phyloP scores from a whole-genome alignment of 2,113 vertebrate genomes.

The Perca flavescens region DNA sequence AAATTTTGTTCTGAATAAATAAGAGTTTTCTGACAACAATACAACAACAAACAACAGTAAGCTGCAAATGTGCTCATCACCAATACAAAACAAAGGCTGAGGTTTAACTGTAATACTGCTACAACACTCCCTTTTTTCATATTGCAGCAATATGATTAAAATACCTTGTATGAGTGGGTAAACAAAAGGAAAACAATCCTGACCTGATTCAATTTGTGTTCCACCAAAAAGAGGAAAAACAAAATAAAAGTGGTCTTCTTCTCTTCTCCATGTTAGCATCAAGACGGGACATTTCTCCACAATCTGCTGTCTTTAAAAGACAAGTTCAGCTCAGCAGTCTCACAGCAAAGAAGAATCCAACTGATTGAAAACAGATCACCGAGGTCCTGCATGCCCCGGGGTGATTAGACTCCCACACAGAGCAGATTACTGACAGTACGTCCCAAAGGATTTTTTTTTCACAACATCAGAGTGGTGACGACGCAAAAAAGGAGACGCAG shows the following conservation, averaged over 20 bases:
- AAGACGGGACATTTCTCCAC: slow-evolving; percentile 22
- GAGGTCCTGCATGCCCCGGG: slow-evolving; percentile 6
- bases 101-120: slow-evolving; percentile 66
- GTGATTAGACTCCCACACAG: slow-evolving; percentile 44
- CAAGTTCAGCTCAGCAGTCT: slow-evolving; percentile 49
- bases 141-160: slow-evolving; percentile 47
- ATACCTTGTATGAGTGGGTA: slow-evolving; percentile 42
- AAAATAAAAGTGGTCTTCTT: slow-evolving; percentile 45
- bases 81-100: slow-evolving; percentile 53
- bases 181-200: slow-evolving; percentile 43
- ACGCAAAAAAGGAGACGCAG: not conserved
- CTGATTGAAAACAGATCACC: slow-evolving; percentile 26
- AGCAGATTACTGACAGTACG: slow-evolving; percentile 14
- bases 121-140: slow-evolving; percentile 47
- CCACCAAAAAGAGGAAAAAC: slow-evolving; percentile 44
- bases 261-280: slow-evolving; percentile 17
- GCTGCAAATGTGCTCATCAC: slow-evolving; percentile 64
- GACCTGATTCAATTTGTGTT: slow-evolving; percentile 52
- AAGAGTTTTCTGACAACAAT: slow-evolving; percentile 78
- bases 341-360: slow-evolving; percentile 39
- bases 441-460: slow-evolving; percentile 22
- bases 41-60: slow-evolving; percentile 68
- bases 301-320: slow-evolving; percentile 37
- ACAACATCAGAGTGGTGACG: slow-evolving; percentile 15
- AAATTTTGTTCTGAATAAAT: slow-evolving; percentile 95